Base-by-base conservation (phyloP, 2,888 invertebrate species). In the Catocala nupta region DNA sequence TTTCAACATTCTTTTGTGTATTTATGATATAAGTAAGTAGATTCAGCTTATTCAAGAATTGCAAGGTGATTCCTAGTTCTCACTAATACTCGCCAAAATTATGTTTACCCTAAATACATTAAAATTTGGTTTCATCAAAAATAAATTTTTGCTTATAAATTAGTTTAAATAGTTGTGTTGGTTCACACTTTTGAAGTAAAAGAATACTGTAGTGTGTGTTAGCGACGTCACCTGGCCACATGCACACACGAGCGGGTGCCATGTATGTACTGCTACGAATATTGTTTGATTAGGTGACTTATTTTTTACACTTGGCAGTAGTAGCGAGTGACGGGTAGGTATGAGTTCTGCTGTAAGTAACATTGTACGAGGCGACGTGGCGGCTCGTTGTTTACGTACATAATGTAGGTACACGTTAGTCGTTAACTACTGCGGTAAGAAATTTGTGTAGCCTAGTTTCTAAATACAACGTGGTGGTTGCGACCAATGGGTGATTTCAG, bases 361-460 rank as follows among this genome's bases (percentile, higher is more conserved):
- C 70, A 57, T 58, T 74, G 68, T 71, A 65, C 39, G 39, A 5
- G 25, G 25, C 39, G 11, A 13, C 13, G 13, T 5, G 13, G 47
- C n/a, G 36, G 33, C 51, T 33, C n/a, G 42, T 54, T 56, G 47
- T 55, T 60, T 39, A 50, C 11, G 34, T 49, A 49, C 54, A 53
- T 42, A 47, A 49, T 12, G 52, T 42, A 50, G 11, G 57, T 48
- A 55, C 55, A 60, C 44, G 13, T 42, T 58, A 55, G 59, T 54
- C 44, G 33, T 47, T 63, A 55, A 63, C 55, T 65, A 53, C 65
- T 58, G 70, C 62, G 72, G 74, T 73, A 65, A 68, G 74, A 65
- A 68, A 25, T 80, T 76, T 68, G 83, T 86, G 80, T 89, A 89
- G 89, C 87, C 85, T 81, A 86, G 89, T 87, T 89, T 88, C 87